Percentiles rank a stretch among this genome's conserved stretches.
Evolutionary conservation across 2,888 invertebrate genomes (phyloP).

Genomic region (Aleiodes testaceus): DNA sequence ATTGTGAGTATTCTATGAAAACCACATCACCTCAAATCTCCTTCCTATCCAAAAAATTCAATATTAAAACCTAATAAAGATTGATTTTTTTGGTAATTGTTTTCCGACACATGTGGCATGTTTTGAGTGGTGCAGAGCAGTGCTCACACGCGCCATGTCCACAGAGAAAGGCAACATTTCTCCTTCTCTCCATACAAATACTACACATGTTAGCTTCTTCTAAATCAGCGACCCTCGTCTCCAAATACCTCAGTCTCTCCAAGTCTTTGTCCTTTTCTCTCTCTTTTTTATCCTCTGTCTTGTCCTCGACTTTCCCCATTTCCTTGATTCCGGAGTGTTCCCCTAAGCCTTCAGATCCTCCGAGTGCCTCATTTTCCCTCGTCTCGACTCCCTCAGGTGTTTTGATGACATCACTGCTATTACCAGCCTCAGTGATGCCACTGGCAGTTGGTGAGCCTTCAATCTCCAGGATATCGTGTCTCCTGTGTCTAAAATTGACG

Average conservation of each 20-base stretch:
- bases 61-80: constrained; percentile 71
- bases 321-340: constrained; percentile 37
- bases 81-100: constrained; percentile 84
- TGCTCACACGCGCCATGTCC: constrained; percentile 89
- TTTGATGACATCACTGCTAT: neutral
- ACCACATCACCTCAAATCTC: neutral
- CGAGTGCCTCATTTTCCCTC: neutral
- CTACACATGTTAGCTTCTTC: constrained; percentile 90
- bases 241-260: constrained; percentile 76
- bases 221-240: constrained; percentile 87
- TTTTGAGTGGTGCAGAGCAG: constrained; percentile 86
- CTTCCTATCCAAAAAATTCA: constrained; percentile 18
- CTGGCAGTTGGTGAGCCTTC: neutral
- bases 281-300: constrained; percentile 52
- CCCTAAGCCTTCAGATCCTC: constrained; percentile 21
- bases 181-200: constrained; percentile 89
- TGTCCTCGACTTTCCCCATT: constrained; percentile 1
- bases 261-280: constrained; percentile 66
- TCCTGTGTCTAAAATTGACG: constrained; percentile 65
- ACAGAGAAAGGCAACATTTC: constrained; percentile 90
- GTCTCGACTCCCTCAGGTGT: neutral
- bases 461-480: constrained; percentile 45
- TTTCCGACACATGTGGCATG: constrained; percentile 90
- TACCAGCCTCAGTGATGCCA: neutral
- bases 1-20: neutral